Conservation (phyloP, 2,888 invertebrate genomes). For the Polydrusus pterygomalis region DNA sequence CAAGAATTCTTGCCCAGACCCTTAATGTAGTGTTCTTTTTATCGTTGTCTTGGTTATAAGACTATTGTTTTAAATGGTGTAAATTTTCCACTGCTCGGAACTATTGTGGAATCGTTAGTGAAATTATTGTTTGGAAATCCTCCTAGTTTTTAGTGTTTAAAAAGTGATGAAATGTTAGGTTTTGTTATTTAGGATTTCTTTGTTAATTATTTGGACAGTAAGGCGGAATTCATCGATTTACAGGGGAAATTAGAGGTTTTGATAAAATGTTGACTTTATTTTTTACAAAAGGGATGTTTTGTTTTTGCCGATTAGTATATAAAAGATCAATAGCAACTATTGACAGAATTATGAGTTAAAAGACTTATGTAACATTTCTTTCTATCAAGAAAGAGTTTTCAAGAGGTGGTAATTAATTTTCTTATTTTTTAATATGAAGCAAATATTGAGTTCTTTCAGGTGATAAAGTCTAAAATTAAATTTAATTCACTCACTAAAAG, state of each 20-base stretch:
- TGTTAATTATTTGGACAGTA: conserved; percentile 25
- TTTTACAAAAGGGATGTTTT: conserved; percentile 7
- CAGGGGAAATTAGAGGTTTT: conserved; percentile 14
- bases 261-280: conserved; percentile 9
- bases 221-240: not conserved
- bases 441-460: too few species aligned
- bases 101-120: conserved; percentile 46
- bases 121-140: conserved; percentile 40
- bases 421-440: too few species aligned
- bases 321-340: not conserved
- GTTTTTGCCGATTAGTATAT: conserved; percentile 10
- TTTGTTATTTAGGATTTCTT: conserved; percentile 31
- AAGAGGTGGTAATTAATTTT: not conserved
- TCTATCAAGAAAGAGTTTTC: not conserved
- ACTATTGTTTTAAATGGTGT: conserved; percentile 46
- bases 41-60: conserved; percentile 37
- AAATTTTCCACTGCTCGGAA: conserved; percentile 42
- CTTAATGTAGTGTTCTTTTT: conserved; percentile 45
- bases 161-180: conserved; percentile 44
- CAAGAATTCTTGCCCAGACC: conserved; percentile 7
- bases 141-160: conserved; percentile 42
- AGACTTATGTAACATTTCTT: not conserved
- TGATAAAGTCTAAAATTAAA: too few species aligned
- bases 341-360: not conserved
- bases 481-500: too few species aligned